Percentiles rank a stretch among this genome's conserved stretches.
Evolutionary conservation across 2,113 vertebrate species (phyloP).

Genomic region (Rostratula benghalensis): DNA sequence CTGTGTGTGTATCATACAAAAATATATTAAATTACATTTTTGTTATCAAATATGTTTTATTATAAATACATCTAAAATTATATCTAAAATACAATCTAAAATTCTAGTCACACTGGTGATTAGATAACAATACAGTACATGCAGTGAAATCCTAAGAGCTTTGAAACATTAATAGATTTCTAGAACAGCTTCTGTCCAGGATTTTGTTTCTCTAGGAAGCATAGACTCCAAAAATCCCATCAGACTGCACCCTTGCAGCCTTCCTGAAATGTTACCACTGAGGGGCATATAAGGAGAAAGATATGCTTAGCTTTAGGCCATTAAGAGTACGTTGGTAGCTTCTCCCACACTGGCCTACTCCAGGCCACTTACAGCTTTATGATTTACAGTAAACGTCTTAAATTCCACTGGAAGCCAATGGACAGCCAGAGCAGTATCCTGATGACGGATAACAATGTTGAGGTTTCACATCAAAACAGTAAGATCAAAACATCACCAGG

Average conservation of each 20-base stretch:
- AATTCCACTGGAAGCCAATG: background rate
- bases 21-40: background rate
- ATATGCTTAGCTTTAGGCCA: background rate
- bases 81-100: background rate
- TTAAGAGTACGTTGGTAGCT: background rate
- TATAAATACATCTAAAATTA: background rate
- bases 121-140: background rate
- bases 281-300: background rate
- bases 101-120: background rate
- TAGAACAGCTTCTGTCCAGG: background rate
- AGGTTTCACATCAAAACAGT: background rate
- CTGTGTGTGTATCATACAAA: background rate
- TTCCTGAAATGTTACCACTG: background rate
- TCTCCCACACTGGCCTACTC: background rate
- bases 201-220: background rate
- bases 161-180: background rate
- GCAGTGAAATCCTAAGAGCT: background rate
- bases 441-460: background rate
- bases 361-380: background rate
- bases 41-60: background rate
- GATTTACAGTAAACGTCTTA: background rate
- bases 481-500: background rate
- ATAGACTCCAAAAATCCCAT: background rate
- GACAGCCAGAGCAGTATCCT: background rate
- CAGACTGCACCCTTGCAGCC: background rate